These are phyloP conservation scores for Pao palembangensis DNA, from an alignment of 2,113 vertebrate species.

Conservation along the genomic window DNA sequence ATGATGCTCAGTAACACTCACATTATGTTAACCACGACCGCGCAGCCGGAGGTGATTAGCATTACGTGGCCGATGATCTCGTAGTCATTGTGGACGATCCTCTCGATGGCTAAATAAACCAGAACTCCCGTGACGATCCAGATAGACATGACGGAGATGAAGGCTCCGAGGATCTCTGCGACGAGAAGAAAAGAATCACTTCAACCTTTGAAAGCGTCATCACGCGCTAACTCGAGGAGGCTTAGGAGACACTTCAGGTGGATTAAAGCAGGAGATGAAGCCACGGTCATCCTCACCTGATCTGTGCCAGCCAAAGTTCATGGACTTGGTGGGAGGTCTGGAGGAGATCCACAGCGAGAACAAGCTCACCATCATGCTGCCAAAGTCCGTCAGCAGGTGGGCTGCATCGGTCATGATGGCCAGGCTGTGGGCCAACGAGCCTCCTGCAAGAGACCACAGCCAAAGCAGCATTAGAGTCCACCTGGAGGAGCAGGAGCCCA, in stretches of 20 bases:
- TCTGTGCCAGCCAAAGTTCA: conserved; percentile 95
- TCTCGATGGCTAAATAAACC: conserved; percentile 87
- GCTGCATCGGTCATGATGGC: conserved; percentile 96
- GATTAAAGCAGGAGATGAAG: too few relatives aligned
- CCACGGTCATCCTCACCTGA: conserved; percentile 78
- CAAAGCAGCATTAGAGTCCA: not conserved
- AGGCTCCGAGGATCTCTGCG: conserved; percentile 88
- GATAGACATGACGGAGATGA: conserved; percentile 91
- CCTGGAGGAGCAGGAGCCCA: not conserved
- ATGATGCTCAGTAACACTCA: conserved; percentile 61
- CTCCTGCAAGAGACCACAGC: conserved; percentile 71
- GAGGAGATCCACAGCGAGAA: conserved; percentile 95
- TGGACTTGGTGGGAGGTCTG: conserved; percentile 84
- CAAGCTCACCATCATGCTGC: conserved; percentile 93
- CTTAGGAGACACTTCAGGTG: too few relatives aligned
- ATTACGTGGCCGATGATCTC: conserved; percentile 90
- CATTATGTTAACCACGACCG: conserved; percentile 89
- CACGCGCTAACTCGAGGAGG: too few relatives aligned
- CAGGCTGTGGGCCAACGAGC: conserved; percentile 93
- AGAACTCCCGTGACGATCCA: conserved; percentile 91
- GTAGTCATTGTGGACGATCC: conserved; percentile 88
- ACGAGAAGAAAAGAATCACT: not conserved
- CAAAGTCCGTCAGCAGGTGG: conserved; percentile 91
- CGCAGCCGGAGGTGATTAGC: conserved; percentile 87
- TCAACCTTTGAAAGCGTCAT: not conserved